These are phyloP conservation scores for Aricia artaxerxes DNA, from an alignment of 2,888 invertebrate species.

Conservation along the genomic window DNA sequence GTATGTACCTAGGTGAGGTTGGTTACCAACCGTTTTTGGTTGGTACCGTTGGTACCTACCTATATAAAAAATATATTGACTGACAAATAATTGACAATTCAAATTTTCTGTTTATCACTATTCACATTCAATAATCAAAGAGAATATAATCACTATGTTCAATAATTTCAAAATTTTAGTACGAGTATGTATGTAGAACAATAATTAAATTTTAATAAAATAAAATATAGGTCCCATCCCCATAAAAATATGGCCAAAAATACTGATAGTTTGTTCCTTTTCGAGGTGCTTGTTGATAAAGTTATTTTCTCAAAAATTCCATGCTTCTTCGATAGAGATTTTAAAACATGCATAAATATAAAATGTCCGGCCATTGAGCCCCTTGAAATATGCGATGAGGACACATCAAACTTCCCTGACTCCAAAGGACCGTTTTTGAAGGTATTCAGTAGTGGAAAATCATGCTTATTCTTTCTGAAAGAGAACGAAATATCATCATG, in stretches of 20 bases:
- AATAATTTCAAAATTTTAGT: slow-evolving; percentile 42
- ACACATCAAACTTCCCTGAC: slow-evolving; percentile 61
- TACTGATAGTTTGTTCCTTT: slow-evolving; percentile 81
- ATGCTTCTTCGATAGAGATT: slow-evolving; percentile 69
- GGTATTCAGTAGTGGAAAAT: slow-evolving; percentile 83
- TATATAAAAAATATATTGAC: no score
- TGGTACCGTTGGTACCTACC: no score
- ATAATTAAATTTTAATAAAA: slow-evolving; percentile 45
- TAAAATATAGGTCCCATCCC: slow-evolving; percentile 58
- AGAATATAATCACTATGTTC: no score
- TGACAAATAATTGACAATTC: not conserved
- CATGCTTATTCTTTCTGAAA: slow-evolving; percentile 84
- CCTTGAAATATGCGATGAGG: slow-evolving; percentile 83
- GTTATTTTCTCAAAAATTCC: slow-evolving; percentile 65
- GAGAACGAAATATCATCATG: slow-evolving; percentile 75
- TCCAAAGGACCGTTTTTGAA: slow-evolving; percentile 67
- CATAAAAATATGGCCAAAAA: slow-evolving; percentile 62
- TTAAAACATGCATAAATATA: slow-evolving; percentile 82
- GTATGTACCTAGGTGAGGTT: no score
- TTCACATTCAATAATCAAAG: not conserved
- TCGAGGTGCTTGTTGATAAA: slow-evolving; percentile 83
- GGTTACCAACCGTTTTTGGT: no score
- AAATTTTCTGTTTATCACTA: not conserved
- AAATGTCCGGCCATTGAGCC: slow-evolving; percentile 80
- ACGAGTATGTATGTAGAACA: slow-evolving; percentile 37